Conservation (phyloP, 1,140 invertebrate species). For the Meloidogyne chitwoodi region DNA sequence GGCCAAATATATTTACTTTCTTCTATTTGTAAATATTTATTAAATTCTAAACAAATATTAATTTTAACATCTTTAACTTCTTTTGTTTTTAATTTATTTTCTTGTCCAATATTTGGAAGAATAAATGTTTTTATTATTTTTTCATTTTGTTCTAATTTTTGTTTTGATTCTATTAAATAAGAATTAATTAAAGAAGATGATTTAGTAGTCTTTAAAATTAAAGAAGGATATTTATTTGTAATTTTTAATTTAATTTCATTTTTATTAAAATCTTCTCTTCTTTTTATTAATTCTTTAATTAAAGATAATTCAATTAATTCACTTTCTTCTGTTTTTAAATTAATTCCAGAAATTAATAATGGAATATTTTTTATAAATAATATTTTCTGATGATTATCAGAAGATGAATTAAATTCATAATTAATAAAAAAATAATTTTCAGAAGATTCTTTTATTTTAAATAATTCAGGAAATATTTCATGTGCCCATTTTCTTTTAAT, state of each 20-base stretch:
- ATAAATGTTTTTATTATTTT: constrained; percentile 15
- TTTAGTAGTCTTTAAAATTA: not conserved
- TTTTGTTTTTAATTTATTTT: constrained; percentile 18
- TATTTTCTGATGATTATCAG: constrained; percentile 1
- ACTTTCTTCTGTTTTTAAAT: constrained; percentile 45
- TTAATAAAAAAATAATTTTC: constrained; percentile 28
- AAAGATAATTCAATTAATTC: constrained; percentile 37
- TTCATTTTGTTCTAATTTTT: constrained; percentile 20
- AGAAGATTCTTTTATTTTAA: constrained; percentile 17
- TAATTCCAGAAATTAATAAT: constrained; percentile 29
- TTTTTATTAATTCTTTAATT: constrained; percentile 24
- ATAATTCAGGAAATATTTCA: not conserved
- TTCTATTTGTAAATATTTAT: not conserved
- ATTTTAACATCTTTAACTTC: constrained; percentile 29
- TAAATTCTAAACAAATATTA: constrained; percentile 23
- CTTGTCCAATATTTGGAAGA: constrained; percentile 12
- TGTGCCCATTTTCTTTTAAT: constrained; percentile 18
- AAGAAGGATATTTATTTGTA: constrained; percentile 20
- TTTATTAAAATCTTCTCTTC: constrained; percentile 34
- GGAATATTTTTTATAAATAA: constrained; percentile 23
- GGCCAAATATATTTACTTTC: constrained; percentile 6
- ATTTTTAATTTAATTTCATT: constrained; percentile 2
- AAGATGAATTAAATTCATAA: constrained; percentile 23
- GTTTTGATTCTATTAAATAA: constrained; percentile 22
- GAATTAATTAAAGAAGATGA: not conserved